phyloP scores from a whole-genome alignment of 2,113 vertebrate genomes.

The Lethenteron reissneri region DNA sequence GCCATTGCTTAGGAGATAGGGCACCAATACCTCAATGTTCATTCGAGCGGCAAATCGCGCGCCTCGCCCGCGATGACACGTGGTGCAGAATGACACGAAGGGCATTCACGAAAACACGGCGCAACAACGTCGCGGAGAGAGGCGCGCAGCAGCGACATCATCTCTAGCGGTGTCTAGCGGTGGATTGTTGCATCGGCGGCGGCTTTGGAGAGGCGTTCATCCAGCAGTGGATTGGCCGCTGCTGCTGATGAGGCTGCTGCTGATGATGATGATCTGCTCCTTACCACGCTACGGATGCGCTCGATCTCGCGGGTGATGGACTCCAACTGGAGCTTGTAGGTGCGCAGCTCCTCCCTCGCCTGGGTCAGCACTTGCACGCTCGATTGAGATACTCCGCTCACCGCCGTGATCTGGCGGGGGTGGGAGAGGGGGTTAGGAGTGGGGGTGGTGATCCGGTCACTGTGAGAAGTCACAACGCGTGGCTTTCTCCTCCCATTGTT shows the following conservation, averaged over 20 bases:
- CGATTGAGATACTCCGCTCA: slow-evolving; percentile 16
- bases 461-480: too few relatives aligned
- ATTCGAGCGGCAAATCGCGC: too few relatives aligned
- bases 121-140: too few relatives aligned
- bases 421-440: not conserved
- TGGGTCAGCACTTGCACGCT: slow-evolving; percentile 16
- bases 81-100: too few relatives aligned
- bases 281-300: slow-evolving; percentile 19
- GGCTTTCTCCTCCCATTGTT: too few relatives aligned
- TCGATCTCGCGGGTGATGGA: slow-evolving; percentile 22
- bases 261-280: not conserved
- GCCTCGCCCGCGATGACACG: too few relatives aligned
- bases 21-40: too few relatives aligned
- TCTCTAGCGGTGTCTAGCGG: too few relatives aligned
- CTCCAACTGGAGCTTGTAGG: slow-evolving; percentile 22
- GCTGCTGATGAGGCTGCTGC: not conserved
- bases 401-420: slow-evolving; percentile 16
- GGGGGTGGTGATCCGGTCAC: not conserved
- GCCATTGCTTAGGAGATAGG: too few relatives aligned
- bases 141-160: not conserved
- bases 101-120: too few relatives aligned
- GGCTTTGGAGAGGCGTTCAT: not conserved
- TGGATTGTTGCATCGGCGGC: not conserved
- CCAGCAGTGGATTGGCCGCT: not conserved
- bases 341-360: slow-evolving; percentile 19